phyloP scores from a whole-genome alignment of 2,113 vertebrate genomes.

The Epinephelus cyanopodus region DNA sequence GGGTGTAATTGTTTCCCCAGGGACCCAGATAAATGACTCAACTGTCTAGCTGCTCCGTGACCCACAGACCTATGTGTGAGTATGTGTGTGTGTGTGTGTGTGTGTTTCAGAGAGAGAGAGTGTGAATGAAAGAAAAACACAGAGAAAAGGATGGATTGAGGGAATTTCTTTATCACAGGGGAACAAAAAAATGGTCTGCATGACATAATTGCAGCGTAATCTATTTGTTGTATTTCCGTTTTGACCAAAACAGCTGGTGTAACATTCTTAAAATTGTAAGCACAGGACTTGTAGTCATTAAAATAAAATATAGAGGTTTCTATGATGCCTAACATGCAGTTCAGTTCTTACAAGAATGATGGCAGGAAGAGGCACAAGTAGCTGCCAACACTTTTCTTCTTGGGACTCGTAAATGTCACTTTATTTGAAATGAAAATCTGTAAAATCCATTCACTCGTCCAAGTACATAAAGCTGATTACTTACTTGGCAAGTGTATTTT shows the following conservation, averaged over 20 bases:
- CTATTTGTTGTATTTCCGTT: slow-evolving; percentile 1
- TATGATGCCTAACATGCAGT: not conserved
- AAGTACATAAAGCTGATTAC: not conserved
- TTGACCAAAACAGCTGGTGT: not conserved
- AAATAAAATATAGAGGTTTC: not conserved
- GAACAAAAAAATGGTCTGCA: not conserved
- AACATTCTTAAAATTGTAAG: not conserved
- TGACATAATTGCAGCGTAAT: slow-evolving; percentile 8
- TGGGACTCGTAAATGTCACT: not conserved
- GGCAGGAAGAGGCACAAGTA: not conserved
- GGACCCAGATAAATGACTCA: slow-evolving; percentile 46
- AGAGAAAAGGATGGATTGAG: not conserved
- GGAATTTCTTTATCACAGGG: not conserved
- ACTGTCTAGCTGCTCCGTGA: slow-evolving; percentile 39
- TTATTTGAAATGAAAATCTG: not conserved
- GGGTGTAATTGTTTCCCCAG: slow-evolving; percentile 67
- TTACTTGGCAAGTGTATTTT: not conserved
- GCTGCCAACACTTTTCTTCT: not conserved
- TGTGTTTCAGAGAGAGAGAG: not conserved
- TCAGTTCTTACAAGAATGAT: not conserved
- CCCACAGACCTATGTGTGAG: slow-evolving; percentile 13
- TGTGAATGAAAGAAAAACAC: not conserved
- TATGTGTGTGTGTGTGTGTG: slow-evolving; percentile 35
- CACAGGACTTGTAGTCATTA: not conserved
- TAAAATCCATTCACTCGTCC: not conserved